Evolutionary conservation across 2,797 vertebrate species (phyloP).

Genomic region (Parambassis ranga): DNA sequence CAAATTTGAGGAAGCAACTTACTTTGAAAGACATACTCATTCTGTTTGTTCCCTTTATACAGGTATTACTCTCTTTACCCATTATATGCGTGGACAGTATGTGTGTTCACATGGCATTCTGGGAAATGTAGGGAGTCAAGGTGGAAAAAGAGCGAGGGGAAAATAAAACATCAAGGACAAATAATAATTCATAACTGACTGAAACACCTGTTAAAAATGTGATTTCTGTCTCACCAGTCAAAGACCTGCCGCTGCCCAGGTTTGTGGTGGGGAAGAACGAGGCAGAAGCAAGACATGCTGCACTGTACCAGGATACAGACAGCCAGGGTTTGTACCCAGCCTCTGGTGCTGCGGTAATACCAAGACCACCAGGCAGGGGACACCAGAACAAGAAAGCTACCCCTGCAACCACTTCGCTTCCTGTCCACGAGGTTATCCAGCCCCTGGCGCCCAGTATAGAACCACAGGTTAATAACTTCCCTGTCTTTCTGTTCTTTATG

Average conservation of each 20-base stretch:
- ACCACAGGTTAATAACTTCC: conserved; percentile 83
- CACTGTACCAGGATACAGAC: conserved; percentile 91
- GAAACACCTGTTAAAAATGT: too few relatives aligned
- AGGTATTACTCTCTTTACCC: background rate
- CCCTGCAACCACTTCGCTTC: conserved; percentile 72
- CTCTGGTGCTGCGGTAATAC: conserved; percentile 90
- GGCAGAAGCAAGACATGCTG: conserved; percentile 87
- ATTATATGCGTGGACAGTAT: background rate
- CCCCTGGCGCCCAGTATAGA: conserved; percentile 85
- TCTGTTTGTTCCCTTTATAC: background rate
- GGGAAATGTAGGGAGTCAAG: background rate
- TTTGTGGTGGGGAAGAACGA: conserved; percentile 95
- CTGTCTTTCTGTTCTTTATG: too few relatives aligned
- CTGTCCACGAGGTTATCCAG: conserved; percentile 88
- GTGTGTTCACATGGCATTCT: background rate
- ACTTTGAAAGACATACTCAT: background rate
- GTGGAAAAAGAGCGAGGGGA: background rate
- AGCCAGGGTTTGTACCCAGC: conserved; percentile 89
- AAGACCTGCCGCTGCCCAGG: conserved; percentile 94
- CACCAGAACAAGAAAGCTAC: conserved; percentile 92
- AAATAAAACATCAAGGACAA: background rate
- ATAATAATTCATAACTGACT: too few relatives aligned
- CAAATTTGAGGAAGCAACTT: conserved; percentile 21
- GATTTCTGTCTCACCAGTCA: conserved; percentile 80
- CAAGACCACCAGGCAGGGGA: conserved; percentile 89